Conservation (phyloP, 2,113 vertebrate genomes). For the Bathybates hornii region DNA sequence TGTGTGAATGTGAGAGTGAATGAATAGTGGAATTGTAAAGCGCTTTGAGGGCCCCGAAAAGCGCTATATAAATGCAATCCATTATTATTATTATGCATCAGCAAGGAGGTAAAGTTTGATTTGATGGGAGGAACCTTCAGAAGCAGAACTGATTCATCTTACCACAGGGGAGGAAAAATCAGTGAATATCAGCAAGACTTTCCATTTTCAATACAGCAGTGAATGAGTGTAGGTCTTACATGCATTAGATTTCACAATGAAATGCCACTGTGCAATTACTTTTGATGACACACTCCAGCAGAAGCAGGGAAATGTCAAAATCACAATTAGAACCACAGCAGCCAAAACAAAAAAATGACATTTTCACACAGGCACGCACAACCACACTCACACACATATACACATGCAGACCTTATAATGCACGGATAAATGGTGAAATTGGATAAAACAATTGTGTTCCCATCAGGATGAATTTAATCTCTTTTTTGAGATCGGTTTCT, state of each 20-base stretch:
- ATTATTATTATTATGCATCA: neutral
- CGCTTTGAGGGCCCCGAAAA: no score
- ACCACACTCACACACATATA: neutral
- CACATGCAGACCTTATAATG: neutral
- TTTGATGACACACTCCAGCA: neutral
- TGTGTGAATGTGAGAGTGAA: no score
- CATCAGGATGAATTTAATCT: neutral
- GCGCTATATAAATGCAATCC: no score
- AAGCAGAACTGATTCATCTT: neutral
- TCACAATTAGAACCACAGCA: neutral
- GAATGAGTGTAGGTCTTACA: neutral
- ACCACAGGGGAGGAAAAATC: neutral
- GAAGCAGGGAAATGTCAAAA: neutral
- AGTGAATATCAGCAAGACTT: neutral
- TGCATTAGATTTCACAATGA: neutral
- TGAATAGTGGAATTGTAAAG: no score
- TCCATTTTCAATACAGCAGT: neutral
- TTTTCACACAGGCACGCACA: neutral
- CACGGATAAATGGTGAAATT: neutral
- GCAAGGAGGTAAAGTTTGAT: neutral
- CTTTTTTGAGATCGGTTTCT: neutral
- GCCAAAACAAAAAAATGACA: neutral
- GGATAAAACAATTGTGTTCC: neutral
- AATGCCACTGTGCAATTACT: conserved; percentile 6
- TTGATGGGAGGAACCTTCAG: neutral